phyloP scores from a whole-genome alignment of 2,113 vertebrate species.

The Polyodon spathula region DNA sequence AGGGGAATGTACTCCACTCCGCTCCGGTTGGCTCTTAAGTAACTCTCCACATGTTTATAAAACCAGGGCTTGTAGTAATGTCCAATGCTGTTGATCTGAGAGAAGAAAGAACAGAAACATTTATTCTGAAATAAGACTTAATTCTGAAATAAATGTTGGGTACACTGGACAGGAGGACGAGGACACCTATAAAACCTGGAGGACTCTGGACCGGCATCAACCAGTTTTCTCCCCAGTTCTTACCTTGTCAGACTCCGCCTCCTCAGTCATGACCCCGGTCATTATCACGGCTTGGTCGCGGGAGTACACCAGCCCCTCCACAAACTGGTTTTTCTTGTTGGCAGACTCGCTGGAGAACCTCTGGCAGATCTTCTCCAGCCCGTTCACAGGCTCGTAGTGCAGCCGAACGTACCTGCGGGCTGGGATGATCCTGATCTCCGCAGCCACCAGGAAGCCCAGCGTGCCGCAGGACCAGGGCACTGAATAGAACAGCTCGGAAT shows the following conservation, averaged over 20 bases:
- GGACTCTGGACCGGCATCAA: too few species aligned
- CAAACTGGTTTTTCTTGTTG: constrained; percentile 78
- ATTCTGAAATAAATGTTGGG: background rate
- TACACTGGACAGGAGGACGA: too few species aligned
- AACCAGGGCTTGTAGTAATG: constrained; percentile 95
- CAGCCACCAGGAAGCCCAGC: constrained; percentile 91
- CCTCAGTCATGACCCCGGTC: constrained; percentile 83
- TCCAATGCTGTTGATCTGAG: constrained; percentile 83
- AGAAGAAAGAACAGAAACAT: background rate
- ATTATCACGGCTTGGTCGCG: constrained; percentile 86
- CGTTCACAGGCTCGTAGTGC: constrained; percentile 68
- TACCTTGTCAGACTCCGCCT: constrained; percentile 77
- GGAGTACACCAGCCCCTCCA: constrained; percentile 83
- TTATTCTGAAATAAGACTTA: background rate
- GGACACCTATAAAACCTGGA: too few species aligned
- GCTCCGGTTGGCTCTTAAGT: constrained; percentile 52
- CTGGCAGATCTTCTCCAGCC: constrained; percentile 78
- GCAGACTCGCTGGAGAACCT: constrained; percentile 71
- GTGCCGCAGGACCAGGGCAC: constrained; percentile 97
- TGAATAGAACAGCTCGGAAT: constrained; percentile 92
- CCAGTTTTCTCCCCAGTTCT: background rate
- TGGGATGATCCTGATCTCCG: constrained; percentile 89
- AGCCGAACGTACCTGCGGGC: constrained; percentile 80
- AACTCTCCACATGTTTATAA: constrained; percentile 86
- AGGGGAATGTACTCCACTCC: constrained; percentile 86